Evolutionary conservation across 2,797 vertebrate genomes (phyloP), one percentile per base, ranked within the genome.

Genomic region (Enteromius treurensis): DNA sequence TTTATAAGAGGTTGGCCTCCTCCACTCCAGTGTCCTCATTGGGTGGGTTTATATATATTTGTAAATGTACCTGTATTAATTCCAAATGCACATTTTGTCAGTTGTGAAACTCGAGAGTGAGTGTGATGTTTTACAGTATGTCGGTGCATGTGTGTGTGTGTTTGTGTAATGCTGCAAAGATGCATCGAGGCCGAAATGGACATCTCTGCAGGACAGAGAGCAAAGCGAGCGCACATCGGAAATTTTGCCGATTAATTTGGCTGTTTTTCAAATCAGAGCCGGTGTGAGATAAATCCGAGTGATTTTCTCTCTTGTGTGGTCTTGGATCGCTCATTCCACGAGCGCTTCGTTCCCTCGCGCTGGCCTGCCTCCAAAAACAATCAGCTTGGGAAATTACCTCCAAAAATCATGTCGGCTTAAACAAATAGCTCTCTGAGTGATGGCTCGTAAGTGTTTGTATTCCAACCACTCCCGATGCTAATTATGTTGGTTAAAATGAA

Each of bases 341-440:
- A 85, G 80, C 84, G 79, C 73, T 75, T 85, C 79, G 42, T 84
- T 84, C 80, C 81, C 69, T 85, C 34, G 49, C 13, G 51, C 84
- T 89, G 88, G 87, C 83, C 74, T 5, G 49, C 32, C 26, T 88
- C 87, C 88, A 89, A 89, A 82, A 89, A 80, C 87, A 89, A 89
- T 86, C 85, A 79, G 58, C 87, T 88, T 83, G 84, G 85, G 84
- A 88, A 88, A 89, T 89, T 88, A 89, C 82, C 85, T 83, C 86
- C 79, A 80, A 85, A 88, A 84, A 85, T 78, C 86, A 87, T 87
- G 88, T 89, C 80, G 79, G 40, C 67, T 84, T 81, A 84, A 87
- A 84, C 86, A 86, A 88, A 88, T 83, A 84, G 70, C 60, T 69
- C 17, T 17, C 51, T 87, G 80, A 86, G 84, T 77, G 85, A 86